Conservation (phyloP, 2,113 vertebrate species). For the Phaetusa simplex region DNA sequence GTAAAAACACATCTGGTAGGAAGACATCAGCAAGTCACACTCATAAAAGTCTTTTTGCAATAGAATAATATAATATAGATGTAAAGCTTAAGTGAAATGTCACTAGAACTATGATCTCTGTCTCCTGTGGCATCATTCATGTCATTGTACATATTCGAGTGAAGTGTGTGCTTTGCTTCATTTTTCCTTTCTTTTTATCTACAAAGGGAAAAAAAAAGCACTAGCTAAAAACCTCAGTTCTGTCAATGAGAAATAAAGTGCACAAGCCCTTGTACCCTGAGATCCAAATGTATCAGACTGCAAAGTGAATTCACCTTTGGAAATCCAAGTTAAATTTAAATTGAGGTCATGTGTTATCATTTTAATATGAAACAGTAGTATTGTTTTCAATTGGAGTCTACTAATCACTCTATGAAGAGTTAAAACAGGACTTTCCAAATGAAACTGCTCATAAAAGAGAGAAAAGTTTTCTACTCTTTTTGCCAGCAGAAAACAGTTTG, state of each 20-base stretch:
- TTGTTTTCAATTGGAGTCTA: background rate
- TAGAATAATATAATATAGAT: background rate
- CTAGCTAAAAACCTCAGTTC: background rate
- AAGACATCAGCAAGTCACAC: background rate
- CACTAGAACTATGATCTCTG: background rate
- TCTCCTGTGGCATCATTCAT: conserved; percentile 3
- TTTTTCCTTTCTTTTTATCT: conserved; percentile 1
- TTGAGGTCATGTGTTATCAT: background rate
- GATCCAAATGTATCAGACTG: background rate
- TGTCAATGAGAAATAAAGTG: background rate
- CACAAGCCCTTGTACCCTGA: background rate
- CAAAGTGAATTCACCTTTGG: background rate
- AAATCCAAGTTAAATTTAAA: conserved; percentile 27
- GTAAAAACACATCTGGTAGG: background rate
- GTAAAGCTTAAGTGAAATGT: background rate
- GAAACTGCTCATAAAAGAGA: background rate
- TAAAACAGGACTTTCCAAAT: background rate
- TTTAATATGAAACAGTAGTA: background rate
- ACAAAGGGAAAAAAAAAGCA: background rate
- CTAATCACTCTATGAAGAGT: background rate
- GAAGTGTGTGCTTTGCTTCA: background rate
- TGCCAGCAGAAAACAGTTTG: background rate
- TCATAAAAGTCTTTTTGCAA: conserved; percentile 1
- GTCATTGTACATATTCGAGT: background rate
- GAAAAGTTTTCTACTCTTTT: background rate